Conservation (phyloP, 2,888 invertebrate genomes). For the Ommatoiulus sabulosus region DNA sequence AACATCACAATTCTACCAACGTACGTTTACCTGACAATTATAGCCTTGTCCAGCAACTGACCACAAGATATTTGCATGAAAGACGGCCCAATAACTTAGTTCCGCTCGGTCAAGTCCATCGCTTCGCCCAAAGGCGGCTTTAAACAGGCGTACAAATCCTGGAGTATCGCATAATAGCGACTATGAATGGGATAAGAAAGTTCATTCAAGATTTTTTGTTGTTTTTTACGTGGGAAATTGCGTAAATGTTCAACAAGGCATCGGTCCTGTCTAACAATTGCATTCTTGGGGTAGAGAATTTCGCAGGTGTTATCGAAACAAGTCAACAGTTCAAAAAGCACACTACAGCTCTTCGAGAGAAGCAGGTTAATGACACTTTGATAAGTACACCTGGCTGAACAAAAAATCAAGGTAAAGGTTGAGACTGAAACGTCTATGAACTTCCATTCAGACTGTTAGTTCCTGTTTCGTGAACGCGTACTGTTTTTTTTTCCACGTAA, state of each 20-base stretch:
- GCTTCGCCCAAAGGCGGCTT: background rate
- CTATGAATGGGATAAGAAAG: conserved; percentile 14
- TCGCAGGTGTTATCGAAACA: background rate
- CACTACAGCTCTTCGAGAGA: background rate
- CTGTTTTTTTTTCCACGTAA: background rate
- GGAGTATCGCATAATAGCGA: background rate
- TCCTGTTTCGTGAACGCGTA: background rate
- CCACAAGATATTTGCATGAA: background rate
- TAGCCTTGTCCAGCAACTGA: background rate
- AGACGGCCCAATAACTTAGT: background rate
- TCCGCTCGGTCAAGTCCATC: background rate
- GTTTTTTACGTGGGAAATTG: background rate
- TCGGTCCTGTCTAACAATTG: background rate
- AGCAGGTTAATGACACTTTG: conserved; percentile 10
- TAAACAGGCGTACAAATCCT: background rate
- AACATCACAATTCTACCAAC: background rate
- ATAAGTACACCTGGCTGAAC: conserved; percentile 28
- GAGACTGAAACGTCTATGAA: background rate
- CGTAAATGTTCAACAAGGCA: conserved; percentile 1
- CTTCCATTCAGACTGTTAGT: background rate
- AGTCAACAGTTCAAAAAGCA: conserved; percentile 22
- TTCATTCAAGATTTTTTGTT: background rate
- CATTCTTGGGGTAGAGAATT: conserved; percentile 2
- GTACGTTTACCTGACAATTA: background rate
- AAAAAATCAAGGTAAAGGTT: conserved; percentile 34